Percentiles rank a stretch among this genome's conserved stretches.
phyloP scores from a whole-genome alignment of 2,888 invertebrate species.

The Acanthosoma haemorrhoidale region DNA sequence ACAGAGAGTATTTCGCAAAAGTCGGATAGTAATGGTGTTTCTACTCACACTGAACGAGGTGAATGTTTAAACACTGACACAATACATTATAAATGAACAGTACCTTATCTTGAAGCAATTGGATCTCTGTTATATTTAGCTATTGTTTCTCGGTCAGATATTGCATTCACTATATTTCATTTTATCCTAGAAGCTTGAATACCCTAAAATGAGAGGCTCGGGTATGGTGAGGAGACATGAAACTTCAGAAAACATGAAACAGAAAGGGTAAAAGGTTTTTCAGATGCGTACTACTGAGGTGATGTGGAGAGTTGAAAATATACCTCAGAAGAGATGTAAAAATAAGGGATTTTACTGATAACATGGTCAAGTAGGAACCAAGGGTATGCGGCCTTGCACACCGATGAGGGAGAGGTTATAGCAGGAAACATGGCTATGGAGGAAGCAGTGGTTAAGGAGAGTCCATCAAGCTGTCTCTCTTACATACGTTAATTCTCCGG shows the following conservation, averaged over 20 bases:
- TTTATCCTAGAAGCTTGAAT: slow-evolving; percentile 24
- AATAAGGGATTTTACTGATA: slow-evolving; percentile 4
- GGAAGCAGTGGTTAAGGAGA: slow-evolving; percentile 24
- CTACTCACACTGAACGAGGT: slow-evolving; percentile 30
- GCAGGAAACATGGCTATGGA: background rate
- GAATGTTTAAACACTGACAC: slow-evolving; percentile 2
- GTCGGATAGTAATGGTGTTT: slow-evolving; percentile 18
- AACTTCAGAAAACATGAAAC: no score
- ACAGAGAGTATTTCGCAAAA: slow-evolving; percentile 35
- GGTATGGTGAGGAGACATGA: slow-evolving; percentile 31
- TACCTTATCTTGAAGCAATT: slow-evolving; percentile 28
- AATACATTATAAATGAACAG: background rate
- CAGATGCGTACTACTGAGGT: no score
- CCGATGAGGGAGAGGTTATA: slow-evolving; percentile 19
- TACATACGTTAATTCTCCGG: background rate
- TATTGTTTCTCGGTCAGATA: slow-evolving; percentile 32
- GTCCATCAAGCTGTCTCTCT: background rate
- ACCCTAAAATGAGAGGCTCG: slow-evolving; percentile 1
- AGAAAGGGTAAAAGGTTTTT: slow-evolving; percentile 39
- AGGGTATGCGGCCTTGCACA: slow-evolving; percentile 23
- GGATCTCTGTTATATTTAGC: slow-evolving; percentile 11
- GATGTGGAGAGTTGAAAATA: no score
- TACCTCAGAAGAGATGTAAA: slow-evolving; percentile 22
- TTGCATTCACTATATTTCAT: slow-evolving; percentile 34
- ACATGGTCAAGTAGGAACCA: slow-evolving; percentile 27